A percentile compares a stretch with the other conserved stretches of the same genome.
Conservation (phyloP, 2,888 invertebrate species). For the Parascotia fuliginaria region DNA sequence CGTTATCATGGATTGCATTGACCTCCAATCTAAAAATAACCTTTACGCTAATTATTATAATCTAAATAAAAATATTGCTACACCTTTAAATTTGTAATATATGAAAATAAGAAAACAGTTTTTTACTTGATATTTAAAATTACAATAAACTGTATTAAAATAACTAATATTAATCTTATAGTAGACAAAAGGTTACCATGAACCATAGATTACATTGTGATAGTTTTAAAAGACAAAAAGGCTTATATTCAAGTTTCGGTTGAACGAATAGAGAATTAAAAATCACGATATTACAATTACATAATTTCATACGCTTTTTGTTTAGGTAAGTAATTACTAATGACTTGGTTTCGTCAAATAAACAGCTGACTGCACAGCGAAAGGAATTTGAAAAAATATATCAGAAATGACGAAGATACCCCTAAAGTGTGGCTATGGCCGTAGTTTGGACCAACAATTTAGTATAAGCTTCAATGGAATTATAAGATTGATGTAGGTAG, state of each 20-base stretch:
- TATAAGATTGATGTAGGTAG: too few species aligned
- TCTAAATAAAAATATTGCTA: constrained; percentile 49
- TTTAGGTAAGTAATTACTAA: constrained; percentile 41
- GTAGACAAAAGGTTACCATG: not conserved
- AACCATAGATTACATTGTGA: constrained; percentile 7
- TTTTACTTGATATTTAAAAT: constrained; percentile 12
- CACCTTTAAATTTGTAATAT: constrained; percentile 32
- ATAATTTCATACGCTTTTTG: constrained; percentile 29
- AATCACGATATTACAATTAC: constrained; percentile 37
- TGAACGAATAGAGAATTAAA: constrained; percentile 29
- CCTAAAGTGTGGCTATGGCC: too few species aligned
- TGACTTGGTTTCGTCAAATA: constrained; percentile 45
- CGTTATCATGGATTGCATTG: constrained; percentile 27
- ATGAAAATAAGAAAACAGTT: constrained; percentile 28
- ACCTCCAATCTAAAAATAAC: constrained; percentile 30
- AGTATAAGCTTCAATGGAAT: too few species aligned
- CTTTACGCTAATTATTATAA: constrained; percentile 40
- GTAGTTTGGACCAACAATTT: too few species aligned
- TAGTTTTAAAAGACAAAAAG: constrained; percentile 12
- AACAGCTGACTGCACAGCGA: constrained; percentile 26
- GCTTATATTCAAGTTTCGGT: too few species aligned
- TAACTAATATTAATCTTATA: constrained; percentile 10
- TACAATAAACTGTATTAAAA: too few species aligned
- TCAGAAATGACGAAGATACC: too few species aligned
- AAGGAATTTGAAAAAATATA: too few species aligned